phyloP scores from a whole-genome alignment of 1,140 invertebrate genomes.

The Mactra quadrangularis region DNA sequence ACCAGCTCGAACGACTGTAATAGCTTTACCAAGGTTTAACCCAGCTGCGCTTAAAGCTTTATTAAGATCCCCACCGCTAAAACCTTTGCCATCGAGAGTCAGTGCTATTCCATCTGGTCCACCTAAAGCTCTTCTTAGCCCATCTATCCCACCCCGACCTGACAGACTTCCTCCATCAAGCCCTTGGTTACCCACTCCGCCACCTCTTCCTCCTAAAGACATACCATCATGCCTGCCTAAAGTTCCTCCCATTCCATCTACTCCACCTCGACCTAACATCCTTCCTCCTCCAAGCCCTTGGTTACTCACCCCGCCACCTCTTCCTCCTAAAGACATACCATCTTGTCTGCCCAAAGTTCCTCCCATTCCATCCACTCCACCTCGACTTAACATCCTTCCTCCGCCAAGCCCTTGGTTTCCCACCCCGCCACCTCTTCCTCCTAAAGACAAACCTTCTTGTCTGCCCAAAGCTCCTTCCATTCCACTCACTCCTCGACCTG shows the following conservation, averaged over 20 bases:
- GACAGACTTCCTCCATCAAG: neutral
- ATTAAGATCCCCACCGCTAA: neutral
- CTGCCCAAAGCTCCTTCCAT: neutral
- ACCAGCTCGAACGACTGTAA: neutral
- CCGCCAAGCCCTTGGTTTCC: neutral
- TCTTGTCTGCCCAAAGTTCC: neutral
- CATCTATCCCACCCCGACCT: neutral
- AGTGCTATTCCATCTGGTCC: neutral
- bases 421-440: neutral
- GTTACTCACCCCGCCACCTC: neutral
- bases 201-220: neutral
- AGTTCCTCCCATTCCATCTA: neutral
- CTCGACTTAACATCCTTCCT: neutral
- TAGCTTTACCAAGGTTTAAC: neutral
- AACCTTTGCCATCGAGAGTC: neutral
- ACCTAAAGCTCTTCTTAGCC: neutral
- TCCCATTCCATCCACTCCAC: neutral
- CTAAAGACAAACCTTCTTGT: neutral
- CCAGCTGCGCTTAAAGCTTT: neutral
- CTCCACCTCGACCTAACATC: neutral
- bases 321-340: neutral
- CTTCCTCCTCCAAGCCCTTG: neutral
- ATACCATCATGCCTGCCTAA: neutral
- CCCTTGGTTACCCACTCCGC: neutral
- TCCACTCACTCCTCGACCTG: neutral